Conservation (phyloP, 2,888 invertebrate species). For the Xanthostigma xanthostigma region DNA sequence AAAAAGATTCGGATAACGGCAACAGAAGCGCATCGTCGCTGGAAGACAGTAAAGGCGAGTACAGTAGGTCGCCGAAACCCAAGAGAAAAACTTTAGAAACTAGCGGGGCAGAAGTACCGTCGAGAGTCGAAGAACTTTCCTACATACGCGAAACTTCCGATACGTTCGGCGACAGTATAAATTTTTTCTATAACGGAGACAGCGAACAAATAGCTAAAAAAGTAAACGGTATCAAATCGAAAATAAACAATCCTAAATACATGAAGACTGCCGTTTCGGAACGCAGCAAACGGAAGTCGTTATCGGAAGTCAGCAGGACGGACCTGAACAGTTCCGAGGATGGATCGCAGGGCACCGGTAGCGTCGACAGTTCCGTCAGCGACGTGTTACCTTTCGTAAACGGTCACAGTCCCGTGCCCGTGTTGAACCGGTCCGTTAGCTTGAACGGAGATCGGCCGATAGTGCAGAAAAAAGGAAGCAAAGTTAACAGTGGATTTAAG, state of each 20-base stretch:
- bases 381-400: neutral
- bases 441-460: conserved; percentile 4
- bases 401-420: neutral
- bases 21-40: too few species aligned
- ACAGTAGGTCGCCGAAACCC: too few species aligned
- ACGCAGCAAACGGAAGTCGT: conserved; percentile 23
- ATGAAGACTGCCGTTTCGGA: conserved; percentile 30
- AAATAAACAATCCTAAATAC: conserved; percentile 24
- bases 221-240: conserved; percentile 9
- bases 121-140: too few species aligned
- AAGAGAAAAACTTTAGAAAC: too few species aligned
- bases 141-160: too few species aligned
- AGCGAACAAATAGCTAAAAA: too few species aligned
- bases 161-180: too few species aligned
- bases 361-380: conserved; percentile 17
- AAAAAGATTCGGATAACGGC: too few species aligned
- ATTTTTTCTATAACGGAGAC: too few species aligned
- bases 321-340: conserved; percentile 13
- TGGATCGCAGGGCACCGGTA: conserved; percentile 15
- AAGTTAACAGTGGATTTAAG: conserved; percentile 53
- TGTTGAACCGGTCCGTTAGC: neutral
- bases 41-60: too few species aligned
- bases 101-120: too few species aligned
- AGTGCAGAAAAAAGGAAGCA: conserved; percentile 37
- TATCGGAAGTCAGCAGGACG: conserved; percentile 6